Conservation (phyloP, 1,140 invertebrate species). For the Physella acuta region DNA sequence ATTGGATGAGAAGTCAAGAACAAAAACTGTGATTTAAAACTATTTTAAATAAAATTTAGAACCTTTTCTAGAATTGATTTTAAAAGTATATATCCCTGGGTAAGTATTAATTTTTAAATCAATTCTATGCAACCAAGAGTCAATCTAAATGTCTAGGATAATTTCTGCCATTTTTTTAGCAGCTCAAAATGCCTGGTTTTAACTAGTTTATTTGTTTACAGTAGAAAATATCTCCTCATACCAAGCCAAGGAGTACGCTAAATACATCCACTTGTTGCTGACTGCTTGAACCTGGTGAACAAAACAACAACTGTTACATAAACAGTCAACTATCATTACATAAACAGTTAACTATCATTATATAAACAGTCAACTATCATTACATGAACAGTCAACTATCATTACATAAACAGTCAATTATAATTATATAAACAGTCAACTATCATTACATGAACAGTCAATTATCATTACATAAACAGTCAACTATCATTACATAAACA, state of each 20-base stretch:
- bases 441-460: too few relatives aligned
- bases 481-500: too few relatives aligned
- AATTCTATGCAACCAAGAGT: background rate
- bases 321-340: too few relatives aligned
- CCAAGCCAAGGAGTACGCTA: constrained; percentile 7
- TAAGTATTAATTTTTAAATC: background rate
- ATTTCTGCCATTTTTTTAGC: background rate
- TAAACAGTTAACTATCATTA: too few relatives aligned
- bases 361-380: too few relatives aligned
- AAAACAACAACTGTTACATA: too few relatives aligned
- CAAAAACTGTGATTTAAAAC: background rate
- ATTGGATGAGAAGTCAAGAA: background rate
- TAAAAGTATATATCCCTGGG: background rate
- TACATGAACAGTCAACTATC: too few relatives aligned
- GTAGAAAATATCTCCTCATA: background rate
- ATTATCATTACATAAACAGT: too few relatives aligned
- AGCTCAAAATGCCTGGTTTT: background rate
- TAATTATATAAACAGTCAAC: too few relatives aligned
- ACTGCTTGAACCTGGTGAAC: constrained; percentile 5
- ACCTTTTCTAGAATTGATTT: background rate
- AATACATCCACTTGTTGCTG: constrained; percentile 4
- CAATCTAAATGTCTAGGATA: background rate
- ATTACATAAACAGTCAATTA: too few relatives aligned
- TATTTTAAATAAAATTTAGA: background rate
- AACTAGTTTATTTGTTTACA: background rate